A percentile compares a stretch with the other conserved stretches of the same genome.
Conservation (phyloP, 1,140 invertebrate species). For the Coenobita brevimanus region DNA sequence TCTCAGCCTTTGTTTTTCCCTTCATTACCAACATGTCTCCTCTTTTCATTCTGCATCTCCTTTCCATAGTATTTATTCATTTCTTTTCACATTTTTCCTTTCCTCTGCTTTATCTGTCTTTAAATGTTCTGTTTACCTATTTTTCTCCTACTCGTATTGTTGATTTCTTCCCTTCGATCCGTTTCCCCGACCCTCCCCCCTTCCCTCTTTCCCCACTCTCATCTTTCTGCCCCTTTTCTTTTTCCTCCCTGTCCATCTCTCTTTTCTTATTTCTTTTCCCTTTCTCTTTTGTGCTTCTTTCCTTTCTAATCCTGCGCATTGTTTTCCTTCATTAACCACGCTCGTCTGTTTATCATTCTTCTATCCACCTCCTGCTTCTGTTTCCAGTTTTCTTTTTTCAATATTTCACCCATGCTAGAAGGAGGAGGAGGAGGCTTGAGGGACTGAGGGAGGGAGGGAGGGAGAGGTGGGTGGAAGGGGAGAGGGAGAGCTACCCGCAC, state of each 20-base stretch:
- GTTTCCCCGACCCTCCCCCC: neutral
- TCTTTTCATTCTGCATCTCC: neutral
- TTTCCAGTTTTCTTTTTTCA: neutral
- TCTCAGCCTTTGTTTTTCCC: neutral
- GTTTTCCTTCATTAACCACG: neutral
- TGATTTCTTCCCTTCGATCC: neutral
- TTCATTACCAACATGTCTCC: neutral
- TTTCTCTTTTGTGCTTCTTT: neutral
- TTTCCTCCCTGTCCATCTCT: neutral
- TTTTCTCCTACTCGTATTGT: neutral
- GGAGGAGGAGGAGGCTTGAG: too few relatives aligned
- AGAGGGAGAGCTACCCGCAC: conserved; percentile 49
- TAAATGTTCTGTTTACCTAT: neutral
- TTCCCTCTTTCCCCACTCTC: neutral
- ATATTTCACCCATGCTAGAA: too few relatives aligned
- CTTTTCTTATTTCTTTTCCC: neutral
- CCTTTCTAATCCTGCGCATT: neutral
- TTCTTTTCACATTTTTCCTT: neutral
- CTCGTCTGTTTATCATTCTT: neutral
- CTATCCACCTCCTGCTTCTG: neutral
- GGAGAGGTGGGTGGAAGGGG: too few relatives aligned
- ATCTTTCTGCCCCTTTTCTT: neutral
- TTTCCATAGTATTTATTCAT: neutral
- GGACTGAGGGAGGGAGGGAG: too few relatives aligned
- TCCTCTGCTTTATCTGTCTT: neutral